These are phyloP conservation scores for Zaprionus tsacasi DNA, from an alignment of 1,140 invertebrate species.

Conservation along the genomic window DNA sequence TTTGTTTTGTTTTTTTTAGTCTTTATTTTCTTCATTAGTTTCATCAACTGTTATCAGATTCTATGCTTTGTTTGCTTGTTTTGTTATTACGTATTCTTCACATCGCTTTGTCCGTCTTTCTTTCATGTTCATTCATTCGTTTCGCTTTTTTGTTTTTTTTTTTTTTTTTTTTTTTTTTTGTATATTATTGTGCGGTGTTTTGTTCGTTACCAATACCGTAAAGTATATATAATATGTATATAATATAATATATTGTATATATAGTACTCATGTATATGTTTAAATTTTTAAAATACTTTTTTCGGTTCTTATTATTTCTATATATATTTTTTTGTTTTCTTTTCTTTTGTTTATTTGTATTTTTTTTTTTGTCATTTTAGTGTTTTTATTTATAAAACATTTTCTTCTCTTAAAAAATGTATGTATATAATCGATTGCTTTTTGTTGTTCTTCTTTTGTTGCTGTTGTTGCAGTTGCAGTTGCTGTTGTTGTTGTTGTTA, in stretches of 20 bases:
- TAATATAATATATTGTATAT: constrained; percentile 66
- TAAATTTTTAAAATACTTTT: constrained; percentile 82
- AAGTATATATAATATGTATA: constrained; percentile 75
- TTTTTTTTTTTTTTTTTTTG: constrained; percentile 53
- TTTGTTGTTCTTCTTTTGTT: constrained; percentile 68
- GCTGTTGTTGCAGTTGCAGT: constrained; percentile 28
- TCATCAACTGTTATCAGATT: constrained; percentile 41
- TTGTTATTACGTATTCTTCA: constrained; percentile 66
- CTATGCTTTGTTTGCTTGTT: constrained; percentile 20
- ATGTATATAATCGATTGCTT: constrained; percentile 77
- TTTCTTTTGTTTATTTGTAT: too few species aligned
- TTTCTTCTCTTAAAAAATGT: constrained; percentile 75
- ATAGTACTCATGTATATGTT: constrained; percentile 81
- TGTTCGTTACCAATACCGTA: constrained; percentile 80
- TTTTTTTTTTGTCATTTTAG: constrained; percentile 28
- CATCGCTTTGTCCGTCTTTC: constrained; percentile 16
- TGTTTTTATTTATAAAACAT: constrained; percentile 70
- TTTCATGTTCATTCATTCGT: constrained; percentile 2
- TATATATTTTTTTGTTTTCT: constrained; percentile 35
- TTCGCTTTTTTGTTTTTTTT: constrained; percentile 43
- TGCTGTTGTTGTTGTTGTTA: constrained; percentile 19
- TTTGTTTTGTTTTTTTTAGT: constrained; percentile 56
- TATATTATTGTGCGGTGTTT: constrained; percentile 83
- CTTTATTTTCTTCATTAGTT: constrained; percentile 67
- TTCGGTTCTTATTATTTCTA: constrained; percentile 56